Base-by-base conservation (phyloP, 2,888 invertebrate genomes). In the Stenurella melanura region DNA sequence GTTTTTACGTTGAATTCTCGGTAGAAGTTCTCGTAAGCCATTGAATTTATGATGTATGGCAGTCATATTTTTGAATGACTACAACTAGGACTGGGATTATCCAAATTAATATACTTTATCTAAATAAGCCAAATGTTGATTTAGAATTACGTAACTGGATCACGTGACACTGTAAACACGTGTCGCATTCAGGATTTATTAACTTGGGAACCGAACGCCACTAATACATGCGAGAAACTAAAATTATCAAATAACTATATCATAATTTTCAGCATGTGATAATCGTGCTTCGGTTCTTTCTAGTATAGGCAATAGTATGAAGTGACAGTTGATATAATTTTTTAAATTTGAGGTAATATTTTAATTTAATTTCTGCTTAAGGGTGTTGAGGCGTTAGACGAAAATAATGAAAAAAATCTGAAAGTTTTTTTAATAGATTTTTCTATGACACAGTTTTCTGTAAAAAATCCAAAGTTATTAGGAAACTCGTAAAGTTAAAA, bases 41-140 rank as follows among this genome's bases (percentile, higher is more conserved):
- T 50, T 61, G 58, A 63, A 64, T 67, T 56, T 66, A 19, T 63
- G 61, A 68, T 75, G 50, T 75, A 73, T 61, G 70, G 60, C 71
- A 74, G 50, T 70, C 72, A 58, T 60, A 68, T 57, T 68, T 68
- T 60, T 56, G 38, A 63, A 42, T 71, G 70, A 73, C 79, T 79
- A 26, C 61, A 73, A 74, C 71, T 74, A 60, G 68, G 66, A 64
- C 76, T 26, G 68, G 78, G 79, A 79, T 79, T 75, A 76, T 69
- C 73, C 67, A 70, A 79, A 77, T 74, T 79, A 79, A 79, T 79
- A 77, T 75, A 73, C 75, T 75, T 79, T 77, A 77, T 79, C 79
- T 79, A 74, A 68, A 78, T 78, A 73, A 78, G 80, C 76, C 80
- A 75, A 80, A 80, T 80, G 78, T 76, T 75, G 74, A 73, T 78